phyloP scores from a whole-genome alignment of 2,113 vertebrate species.

The Bucco capensis region DNA sequence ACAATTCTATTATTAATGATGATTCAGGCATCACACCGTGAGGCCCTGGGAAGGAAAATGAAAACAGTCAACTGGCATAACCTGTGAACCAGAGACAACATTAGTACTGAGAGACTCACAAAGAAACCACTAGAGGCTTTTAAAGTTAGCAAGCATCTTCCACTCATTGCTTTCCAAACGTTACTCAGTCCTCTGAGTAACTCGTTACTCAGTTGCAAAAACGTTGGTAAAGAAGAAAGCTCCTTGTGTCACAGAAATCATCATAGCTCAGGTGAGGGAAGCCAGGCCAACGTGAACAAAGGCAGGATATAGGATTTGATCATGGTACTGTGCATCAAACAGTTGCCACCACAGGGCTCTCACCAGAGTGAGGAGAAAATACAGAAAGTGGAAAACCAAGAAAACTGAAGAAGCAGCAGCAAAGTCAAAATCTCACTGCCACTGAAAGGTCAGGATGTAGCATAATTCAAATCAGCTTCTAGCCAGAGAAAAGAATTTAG shows the following conservation, averaged over 20 bases:
- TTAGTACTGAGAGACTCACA: not conserved
- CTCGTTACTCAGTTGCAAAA: not conserved
- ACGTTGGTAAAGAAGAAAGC: not conserved
- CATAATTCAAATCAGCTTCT: not conserved
- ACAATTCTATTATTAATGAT: not conserved
- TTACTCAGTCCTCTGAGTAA: not conserved
- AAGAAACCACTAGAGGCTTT: not conserved
- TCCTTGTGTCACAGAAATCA: not conserved
- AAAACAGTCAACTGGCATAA: not conserved
- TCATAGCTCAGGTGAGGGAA: not conserved
- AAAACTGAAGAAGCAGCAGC: not conserved
- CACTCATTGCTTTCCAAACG: not conserved
- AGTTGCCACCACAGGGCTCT: not conserved
- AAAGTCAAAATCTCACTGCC: not conserved
- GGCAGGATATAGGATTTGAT: not conserved
- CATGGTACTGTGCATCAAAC: not conserved
- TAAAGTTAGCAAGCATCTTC: not conserved
- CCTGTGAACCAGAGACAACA: not conserved
- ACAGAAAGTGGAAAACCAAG: not conserved
- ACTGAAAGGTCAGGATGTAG: not conserved
- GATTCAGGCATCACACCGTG: not conserved
- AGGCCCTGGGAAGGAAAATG: not conserved
- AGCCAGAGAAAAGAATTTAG: not conserved
- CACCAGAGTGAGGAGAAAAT: fast-evolving
- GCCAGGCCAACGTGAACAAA: not conserved